Percentiles rank a stretch among this genome's conserved stretches.
Conservation (phyloP, 2,113 vertebrate genomes). For the Pterocles gutturalis region DNA sequence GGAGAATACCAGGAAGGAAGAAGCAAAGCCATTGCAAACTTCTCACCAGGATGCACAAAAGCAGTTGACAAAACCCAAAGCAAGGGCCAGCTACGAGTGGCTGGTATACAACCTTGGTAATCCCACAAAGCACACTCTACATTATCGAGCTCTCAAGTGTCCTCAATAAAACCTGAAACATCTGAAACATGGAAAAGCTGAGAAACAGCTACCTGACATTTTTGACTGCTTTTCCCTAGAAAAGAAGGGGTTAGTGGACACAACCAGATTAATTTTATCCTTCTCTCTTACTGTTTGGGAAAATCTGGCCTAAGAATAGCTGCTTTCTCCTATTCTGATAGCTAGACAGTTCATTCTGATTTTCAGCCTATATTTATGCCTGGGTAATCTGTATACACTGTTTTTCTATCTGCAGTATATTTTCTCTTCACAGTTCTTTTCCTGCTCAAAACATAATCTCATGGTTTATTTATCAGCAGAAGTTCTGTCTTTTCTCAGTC, state of each 20-base stretch:
- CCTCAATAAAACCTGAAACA: background rate
- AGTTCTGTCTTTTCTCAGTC: background rate
- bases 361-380: background rate
- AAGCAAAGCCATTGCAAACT: background rate
- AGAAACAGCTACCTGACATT: background rate
- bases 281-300: background rate
- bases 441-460: background rate
- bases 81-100: accelerated
- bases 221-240: background rate
- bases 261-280: background rate
- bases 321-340: background rate
- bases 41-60: background rate
- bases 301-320: background rate
- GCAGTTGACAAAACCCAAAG: background rate
- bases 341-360: background rate
- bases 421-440: background rate
- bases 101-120: accelerated
- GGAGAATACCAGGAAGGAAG: background rate
- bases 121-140: background rate
- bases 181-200: background rate
- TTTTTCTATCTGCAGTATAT: background rate
- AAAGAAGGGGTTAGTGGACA: background rate
- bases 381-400: background rate
- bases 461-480: background rate
- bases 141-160: background rate